These are phyloP conservation scores for Parapristionchus giblindavisi DNA, from an alignment of 2,888 invertebrate genomes.

Conservation along the genomic window DNA sequence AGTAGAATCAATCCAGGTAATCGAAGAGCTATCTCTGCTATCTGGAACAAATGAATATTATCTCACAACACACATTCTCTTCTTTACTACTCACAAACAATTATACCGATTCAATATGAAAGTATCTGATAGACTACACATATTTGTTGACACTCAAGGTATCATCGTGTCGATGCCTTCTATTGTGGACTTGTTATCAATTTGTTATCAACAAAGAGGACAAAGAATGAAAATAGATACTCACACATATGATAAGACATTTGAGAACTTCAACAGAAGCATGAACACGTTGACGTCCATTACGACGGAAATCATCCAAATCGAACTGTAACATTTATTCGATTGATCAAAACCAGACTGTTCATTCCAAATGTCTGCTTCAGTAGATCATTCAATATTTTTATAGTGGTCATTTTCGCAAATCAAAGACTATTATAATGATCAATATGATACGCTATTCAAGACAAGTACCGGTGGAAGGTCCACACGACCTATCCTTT, in stretches of 20 bases:
- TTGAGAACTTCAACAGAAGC: constrained; percentile 27
- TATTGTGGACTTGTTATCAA: neutral
- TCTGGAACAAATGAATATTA: neutral
- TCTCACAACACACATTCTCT: too few species aligned
- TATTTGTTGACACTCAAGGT: too few species aligned
- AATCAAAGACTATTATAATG: too few species aligned
- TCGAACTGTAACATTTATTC: constrained; percentile 36
- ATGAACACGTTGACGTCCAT: constrained; percentile 17
- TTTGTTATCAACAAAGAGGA: neutral
- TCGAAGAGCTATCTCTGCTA: constrained; percentile 45
- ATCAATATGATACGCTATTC: too few species aligned
- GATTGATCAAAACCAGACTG: too few species aligned
- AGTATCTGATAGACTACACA: too few species aligned
- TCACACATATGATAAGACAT: neutral
- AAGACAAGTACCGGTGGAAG: too few species aligned
- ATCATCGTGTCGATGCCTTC: neutral
- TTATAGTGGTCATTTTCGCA: too few species aligned
- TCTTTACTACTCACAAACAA: neutral
- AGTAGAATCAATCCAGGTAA: constrained; percentile 60
- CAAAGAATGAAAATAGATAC: neutral
- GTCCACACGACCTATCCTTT: too few species aligned
- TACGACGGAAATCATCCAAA: constrained; percentile 20
- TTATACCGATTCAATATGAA: neutral
- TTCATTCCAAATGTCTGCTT: too few species aligned
- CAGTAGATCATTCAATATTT: too few species aligned